Conservation (phyloP, 2,888 invertebrate species). For the Mesochorus sp. region DNA sequence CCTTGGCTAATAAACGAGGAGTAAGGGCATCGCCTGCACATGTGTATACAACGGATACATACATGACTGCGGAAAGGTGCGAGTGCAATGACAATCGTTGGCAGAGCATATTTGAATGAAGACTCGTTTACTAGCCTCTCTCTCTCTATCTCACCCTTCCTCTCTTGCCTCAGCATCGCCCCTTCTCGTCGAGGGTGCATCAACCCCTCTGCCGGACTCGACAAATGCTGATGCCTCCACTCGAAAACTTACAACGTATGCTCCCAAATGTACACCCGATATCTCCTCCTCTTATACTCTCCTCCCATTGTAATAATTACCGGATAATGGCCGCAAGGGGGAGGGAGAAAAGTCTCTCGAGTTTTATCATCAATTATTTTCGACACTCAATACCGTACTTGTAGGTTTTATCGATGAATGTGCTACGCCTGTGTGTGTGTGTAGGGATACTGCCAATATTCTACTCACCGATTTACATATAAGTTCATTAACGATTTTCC, state of each 20-base stretch:
- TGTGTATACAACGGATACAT: slow-evolving; percentile 10
- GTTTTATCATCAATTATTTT: slow-evolving; percentile 52
- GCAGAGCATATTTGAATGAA: too few relatives aligned
- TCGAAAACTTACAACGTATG: slow-evolving; percentile 39
- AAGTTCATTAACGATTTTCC: too few relatives aligned
- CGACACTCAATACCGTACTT: slow-evolving; percentile 30
- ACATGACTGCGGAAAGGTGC: slow-evolving; percentile 30
- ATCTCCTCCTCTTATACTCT: background rate
- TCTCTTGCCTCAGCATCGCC: background rate
- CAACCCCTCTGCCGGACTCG: slow-evolving; percentile 22
- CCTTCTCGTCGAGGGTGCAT: slow-evolving; percentile 40
- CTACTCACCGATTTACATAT: background rate
- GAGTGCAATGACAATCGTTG: slow-evolving; percentile 54
- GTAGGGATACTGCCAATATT: background rate
- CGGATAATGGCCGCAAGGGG: background rate
- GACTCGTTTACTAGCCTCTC: slow-evolving; percentile 4
- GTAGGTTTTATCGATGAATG: slow-evolving; percentile 28
- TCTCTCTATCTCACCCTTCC: slow-evolving; percentile 11
- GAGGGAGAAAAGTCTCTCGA: slow-evolving; percentile 9
- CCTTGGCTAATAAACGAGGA: slow-evolving; percentile 38
- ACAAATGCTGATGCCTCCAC: slow-evolving; percentile 40
- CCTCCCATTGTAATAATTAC: background rate
- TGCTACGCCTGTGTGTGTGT: too few relatives aligned
- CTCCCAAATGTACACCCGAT: background rate
- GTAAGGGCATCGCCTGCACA: slow-evolving; percentile 32